Evolutionary conservation across 2,797 vertebrate genomes (phyloP).

Genomic region (Streptopelia turtur): DNA sequence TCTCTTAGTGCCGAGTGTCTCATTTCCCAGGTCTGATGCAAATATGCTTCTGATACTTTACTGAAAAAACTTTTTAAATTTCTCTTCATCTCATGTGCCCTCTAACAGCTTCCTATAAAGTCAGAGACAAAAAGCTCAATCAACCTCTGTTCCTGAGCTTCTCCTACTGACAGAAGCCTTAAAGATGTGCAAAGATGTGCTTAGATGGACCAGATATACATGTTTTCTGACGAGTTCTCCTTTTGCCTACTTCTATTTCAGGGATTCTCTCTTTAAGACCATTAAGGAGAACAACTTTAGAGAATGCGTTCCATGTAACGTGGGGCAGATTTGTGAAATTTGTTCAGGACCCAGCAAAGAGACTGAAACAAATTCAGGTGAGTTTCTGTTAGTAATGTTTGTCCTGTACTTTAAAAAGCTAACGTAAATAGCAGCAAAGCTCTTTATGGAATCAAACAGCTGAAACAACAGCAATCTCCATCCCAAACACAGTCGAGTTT

Average conservation of each 20-base stretch:
- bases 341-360: background rate
- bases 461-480: background rate
- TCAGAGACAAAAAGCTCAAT: background rate
- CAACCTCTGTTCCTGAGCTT: background rate
- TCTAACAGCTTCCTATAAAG: background rate
- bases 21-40: slow-evolving; percentile 36
- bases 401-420: background rate
- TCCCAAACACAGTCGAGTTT: background rate
- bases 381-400: background rate
- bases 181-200: background rate
- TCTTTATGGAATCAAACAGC: background rate
- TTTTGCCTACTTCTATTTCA: background rate
- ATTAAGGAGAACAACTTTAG: background rate
- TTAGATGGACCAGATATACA: background rate
- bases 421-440: background rate
- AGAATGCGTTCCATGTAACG: background rate
- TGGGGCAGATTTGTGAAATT: background rate
- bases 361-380: background rate
- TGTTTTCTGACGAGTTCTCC: background rate
- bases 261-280: background rate
- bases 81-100: background rate
- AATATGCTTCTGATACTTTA: background rate
- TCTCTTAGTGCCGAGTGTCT: slow-evolving; percentile 26
- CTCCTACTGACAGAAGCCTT: background rate
- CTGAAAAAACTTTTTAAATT: slow-evolving; percentile 5